Evolutionary conservation across 2,888 invertebrate genomes (phyloP).

Genomic region (Timema cristinae): DNA sequence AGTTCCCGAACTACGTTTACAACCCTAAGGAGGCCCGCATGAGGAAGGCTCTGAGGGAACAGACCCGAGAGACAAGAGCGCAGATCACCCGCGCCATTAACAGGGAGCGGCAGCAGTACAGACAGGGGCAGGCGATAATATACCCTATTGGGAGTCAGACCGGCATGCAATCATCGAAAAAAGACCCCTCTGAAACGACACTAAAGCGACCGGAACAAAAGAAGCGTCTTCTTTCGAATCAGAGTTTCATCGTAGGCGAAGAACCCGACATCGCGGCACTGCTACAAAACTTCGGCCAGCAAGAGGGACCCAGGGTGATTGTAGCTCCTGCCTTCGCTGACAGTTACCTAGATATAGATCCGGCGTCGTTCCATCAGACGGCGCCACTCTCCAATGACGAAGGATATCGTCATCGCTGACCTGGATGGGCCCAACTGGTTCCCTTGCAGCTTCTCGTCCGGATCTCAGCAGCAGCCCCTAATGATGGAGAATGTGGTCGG

Average conservation of each 20-base stretch:
- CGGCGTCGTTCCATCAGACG: too few species aligned
- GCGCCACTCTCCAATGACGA: background rate
- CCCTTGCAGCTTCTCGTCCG: background rate
- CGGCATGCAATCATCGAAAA: background rate
- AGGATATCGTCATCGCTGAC: slow-evolving; percentile 6
- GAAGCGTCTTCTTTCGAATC: too few species aligned
- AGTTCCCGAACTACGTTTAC: slow-evolving; percentile 54
- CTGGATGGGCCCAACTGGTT: slow-evolving; percentile 13
- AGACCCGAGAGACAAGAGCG: background rate
- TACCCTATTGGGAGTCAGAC: background rate
- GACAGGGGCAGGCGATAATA: background rate
- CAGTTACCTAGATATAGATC: too few species aligned
- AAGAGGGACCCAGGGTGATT: slow-evolving; percentile 13
- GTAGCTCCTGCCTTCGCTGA: slow-evolving; percentile 8
- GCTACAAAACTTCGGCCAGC: background rate
- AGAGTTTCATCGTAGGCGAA: too few species aligned
- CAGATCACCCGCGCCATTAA: background rate
- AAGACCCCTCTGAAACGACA: background rate
- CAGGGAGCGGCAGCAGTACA: background rate
- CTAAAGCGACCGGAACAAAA: background rate
- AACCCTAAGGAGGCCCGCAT: slow-evolving; percentile 59
- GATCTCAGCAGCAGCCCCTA: too few species aligned
- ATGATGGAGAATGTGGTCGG: too few species aligned
- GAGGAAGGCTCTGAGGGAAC: slow-evolving; percentile 55
- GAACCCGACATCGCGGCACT: too few species aligned